Evolutionary conservation across 1,140 invertebrate species (phyloP), one percentile per base, ranked within the genome.

Genomic region (Drosophila equinoxialis): DNA sequence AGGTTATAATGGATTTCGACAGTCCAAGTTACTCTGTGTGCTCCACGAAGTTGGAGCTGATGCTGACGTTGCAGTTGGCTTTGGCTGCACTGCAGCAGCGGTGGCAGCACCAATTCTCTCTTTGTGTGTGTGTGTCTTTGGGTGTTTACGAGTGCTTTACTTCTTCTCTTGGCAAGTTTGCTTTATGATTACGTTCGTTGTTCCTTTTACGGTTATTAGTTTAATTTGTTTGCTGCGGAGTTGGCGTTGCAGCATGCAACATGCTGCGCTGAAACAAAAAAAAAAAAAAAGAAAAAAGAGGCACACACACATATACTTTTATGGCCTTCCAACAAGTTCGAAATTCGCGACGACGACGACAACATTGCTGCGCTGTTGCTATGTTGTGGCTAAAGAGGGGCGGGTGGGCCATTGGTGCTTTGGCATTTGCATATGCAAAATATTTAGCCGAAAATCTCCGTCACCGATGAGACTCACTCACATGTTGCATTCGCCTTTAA

Each of bases 1-100:
- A 82, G 86, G 86, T 78, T 79, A 86, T 90, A 90, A 90, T 90
- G 87, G 87, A 90, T 83, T 90, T 90, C 77, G 86, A 90, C 86
- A 86, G 86, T 86, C 79, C 72, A 82, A 81, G 86, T 78, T 79
- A 41, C 17, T 51, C 30, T 30, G 30, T 30, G 79, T 70, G 79
- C 79, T 76, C 63, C 57, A 59, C 65, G 65, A 58, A 67, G 68
- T 42, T 26, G 58, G 60, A 72, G 17, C 11, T 65, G 58, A 39
- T 67, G 51, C 11, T 45, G 55, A 26, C 71, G 77, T 59, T 37
- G 10, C 17, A 55, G 67, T 37, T 65, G 60, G 63, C 75, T 71
- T 71, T 35, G 39, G 71, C 74, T 51, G 71, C 68, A 58, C 72
- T 65, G 72, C 75, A 78, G 61, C 51, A 51, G 62, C n/a, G 17